Evolutionary conservation across 2,888 invertebrate species (phyloP).

Genomic region (Volucella inanis): DNA sequence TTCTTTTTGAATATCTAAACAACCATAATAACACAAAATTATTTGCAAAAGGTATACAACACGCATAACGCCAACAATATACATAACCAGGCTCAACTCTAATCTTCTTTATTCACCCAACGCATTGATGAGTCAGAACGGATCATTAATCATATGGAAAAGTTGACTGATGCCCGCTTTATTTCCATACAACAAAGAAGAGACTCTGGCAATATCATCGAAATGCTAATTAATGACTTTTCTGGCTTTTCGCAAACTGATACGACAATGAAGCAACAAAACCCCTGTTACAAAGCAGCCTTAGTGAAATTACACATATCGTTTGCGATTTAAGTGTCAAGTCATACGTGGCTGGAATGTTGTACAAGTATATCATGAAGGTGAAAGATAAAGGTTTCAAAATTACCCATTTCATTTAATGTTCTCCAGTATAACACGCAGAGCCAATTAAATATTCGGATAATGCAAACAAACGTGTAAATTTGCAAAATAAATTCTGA

Average conservation of each 20-base stretch:
- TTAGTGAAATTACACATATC: constrained; percentile 52
- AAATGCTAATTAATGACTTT: constrained; percentile 68
- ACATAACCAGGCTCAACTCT: constrained; percentile 6
- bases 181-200: constrained; percentile 46
- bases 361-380: constrained; percentile 18
- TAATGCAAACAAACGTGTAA: background rate
- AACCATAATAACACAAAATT: too few relatives aligned
- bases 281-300: constrained; percentile 31
- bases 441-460: background rate
- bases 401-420: background rate
- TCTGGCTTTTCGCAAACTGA: constrained; percentile 59
- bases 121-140: constrained; percentile 58
- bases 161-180: constrained; percentile 14
- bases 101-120: constrained; percentile 17
- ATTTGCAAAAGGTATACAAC: background rate
- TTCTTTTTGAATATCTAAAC: too few relatives aligned
- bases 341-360: constrained; percentile 37
- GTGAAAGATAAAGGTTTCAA: constrained; percentile 20
- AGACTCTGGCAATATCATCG: constrained; percentile 48
- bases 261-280: constrained; percentile 47
- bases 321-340: constrained; percentile 51
- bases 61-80: background rate
- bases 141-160: constrained; percentile 63
- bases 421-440: constrained; percentile 12
- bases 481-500: too few relatives aligned